phyloP scores from a whole-genome alignment of 1,140 invertebrate genomes.

The Dreissena polymorpha region DNA sequence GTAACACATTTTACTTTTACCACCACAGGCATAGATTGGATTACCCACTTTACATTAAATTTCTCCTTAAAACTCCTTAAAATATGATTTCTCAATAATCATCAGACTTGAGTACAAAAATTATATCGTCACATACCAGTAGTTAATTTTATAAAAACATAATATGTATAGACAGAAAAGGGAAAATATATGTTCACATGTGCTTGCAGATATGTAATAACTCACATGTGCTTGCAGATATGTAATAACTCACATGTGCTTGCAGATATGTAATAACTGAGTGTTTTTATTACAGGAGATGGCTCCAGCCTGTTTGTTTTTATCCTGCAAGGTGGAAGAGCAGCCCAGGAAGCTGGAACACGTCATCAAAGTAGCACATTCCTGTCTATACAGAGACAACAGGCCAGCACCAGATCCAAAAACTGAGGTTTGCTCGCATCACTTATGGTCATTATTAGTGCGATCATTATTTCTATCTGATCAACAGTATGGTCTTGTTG shows the following conservation, averaged over 20 bases:
- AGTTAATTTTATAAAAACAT: not conserved
- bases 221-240: not conserved
- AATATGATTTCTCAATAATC: not conserved
- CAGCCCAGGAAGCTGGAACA: conserved; percentile 97
- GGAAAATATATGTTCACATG: not conserved
- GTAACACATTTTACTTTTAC: not conserved
- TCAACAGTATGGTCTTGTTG: no score
- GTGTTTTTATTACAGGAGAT: conserved; percentile 68
- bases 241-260: not conserved
- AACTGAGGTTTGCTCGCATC: conserved; percentile 83
- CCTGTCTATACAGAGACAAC: conserved; percentile 85
- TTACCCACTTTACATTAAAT: no score
- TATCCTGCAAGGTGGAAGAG: conserved; percentile 98
- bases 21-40: not conserved
- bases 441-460: not conserved
- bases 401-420: conserved; percentile 84
- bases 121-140: no score
- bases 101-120: not conserved
- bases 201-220: not conserved
- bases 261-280: not conserved
- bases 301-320: conserved; percentile 85
- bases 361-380: conserved; percentile 94
- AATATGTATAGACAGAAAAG: not conserved
- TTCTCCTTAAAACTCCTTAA: no score
- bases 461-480: no score